Base-by-base conservation (phyloP, 1,140 invertebrate species). In the Drosophila orena region DNA sequence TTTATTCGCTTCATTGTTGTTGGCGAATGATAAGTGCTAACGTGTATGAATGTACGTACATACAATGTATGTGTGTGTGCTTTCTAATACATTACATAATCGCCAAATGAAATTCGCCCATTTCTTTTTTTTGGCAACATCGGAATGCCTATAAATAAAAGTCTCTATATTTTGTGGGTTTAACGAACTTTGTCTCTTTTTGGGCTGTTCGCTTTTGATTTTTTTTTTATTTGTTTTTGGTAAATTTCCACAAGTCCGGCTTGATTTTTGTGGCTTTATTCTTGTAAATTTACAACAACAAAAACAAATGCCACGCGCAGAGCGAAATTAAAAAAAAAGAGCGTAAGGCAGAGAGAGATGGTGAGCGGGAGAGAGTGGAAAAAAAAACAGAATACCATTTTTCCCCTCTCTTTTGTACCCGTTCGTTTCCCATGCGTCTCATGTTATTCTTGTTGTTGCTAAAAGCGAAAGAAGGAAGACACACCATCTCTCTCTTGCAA, bases 201-300 rank as follows among this genome's bases (percentile, higher is more conserved):
- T 61, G 56, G 7, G 24, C 27, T 24, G 35, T 17, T 11, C 53
- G 53, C 22, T 7, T 37, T 30, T 15, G 60, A 43, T 71, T 42
- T 42, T 12, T 42, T 12, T 62, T 46, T 17, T 17, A 17, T 17
- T 17, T 17, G 17, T 17, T 17, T 47, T 47, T 74, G 52, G 81
- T 34, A 49, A 81, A 71, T 84, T 79, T 81, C 73, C 79, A 81
- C 81, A 69, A 81, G 71, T 52, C 54, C 42, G 66, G 80, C 58
- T 81, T 83, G 75, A 59, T 43, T 54, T 64, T 62, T 40, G 17
- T 64, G 57, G 74, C 64, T 69, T 57, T 78, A 42, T 70, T 83
- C 80, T 84, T 84, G 80, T 84, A 85, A 85, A 71, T 17, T 84
- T 79, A 79, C 81, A 78, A 38, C 53, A 75, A 46, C 46, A 75